Base-by-base conservation (phyloP, 1,140 invertebrate species). In the Stenopsyche tienmushanensis region DNA sequence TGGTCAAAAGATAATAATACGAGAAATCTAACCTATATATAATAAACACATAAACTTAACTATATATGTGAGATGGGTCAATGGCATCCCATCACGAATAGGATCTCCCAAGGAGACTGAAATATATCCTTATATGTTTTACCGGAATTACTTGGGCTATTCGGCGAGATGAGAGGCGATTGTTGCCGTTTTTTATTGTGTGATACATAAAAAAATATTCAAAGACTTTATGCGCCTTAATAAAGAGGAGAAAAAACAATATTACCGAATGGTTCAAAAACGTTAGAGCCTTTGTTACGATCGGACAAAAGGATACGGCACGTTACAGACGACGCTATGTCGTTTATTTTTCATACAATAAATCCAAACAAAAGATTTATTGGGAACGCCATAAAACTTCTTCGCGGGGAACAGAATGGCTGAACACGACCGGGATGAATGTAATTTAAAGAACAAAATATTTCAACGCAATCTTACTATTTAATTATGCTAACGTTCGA, bases 301-400 rank as follows among this genome's bases (percentile, higher is more conserved):
- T n/a, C 29, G 55, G 55, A 58, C 55, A 58, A 58, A 58, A 58
- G 55, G 39, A 58, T 55, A 44, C 55, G 20, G 39, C 23, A 53
- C 50, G 26, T 20, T 29, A 24, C 13, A 55, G 55, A 58, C 55
- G 55, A 21, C 21, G n/a, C 55, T 18, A 20, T 18, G 53, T 41
- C 39, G 55, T 58, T 58, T 58, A 47, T 8, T 47, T 58, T 58
- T 58, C 55, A 24, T 34, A 58, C 24, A 58, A 58, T 58, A 58
- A 58, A 58, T 58, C 29, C 55, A 21, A 26, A 58, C 55, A 58
- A 58, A 58, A 58, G 55, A 45, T 58, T 58, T 45, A 58, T 58
- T 21, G 55, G 55, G 20, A 58, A 58, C 55, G 29, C 25, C 34
- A 45, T 58, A 44, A 58, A 58, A 58, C 24, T 47, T 47, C 8